Evolutionary conservation across 2,113 vertebrate species (phyloP), one percentile per base, ranked within the genome.

Genomic region (Corynorhinus townsendii): DNA sequence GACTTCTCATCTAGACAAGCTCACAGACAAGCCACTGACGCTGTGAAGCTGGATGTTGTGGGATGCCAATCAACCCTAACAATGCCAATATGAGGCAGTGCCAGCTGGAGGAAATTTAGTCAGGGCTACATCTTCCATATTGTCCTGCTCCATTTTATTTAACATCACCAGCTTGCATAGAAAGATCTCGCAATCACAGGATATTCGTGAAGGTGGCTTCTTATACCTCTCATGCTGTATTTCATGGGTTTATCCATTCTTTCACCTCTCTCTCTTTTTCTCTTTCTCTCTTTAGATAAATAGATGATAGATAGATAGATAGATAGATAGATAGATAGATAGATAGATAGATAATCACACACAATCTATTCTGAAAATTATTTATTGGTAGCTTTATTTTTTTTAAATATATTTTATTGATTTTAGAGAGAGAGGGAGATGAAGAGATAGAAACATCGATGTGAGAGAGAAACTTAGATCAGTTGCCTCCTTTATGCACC

Each of bases 91-190:
- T 64, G 2, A 2, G 73, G 68, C 35, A 47, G 52, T 15, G 82
- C 43, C 87, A 96, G 77, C 59, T 90, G 82, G 89, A 92, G 62
- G 52, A 84, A 75, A 86, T 88, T 69, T 85, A 96, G 95, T 79
- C 43, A 93, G 72, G 45, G 59, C 35, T 64, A 54, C 14, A 45
- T 38, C 68, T 52, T 59, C 47, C 49, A 71, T 4, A 22, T 80
- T 89, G 90, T 95, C 75, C 62, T 80, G 11, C 38, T 84, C 75
- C 16, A 64, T 68, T 89, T 95, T 92, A 66, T 84, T 91, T 93
- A 94, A 28, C 38, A 17, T 59, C 80, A 82, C 59, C 81, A 56
- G 22, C 73, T 84, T 94, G 49, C 56, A 90, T 89, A 14, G 49
- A 35, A 94, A 95, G 84, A 79, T 17, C 47, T 68, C 33, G 4